Percentiles rank a stretch among this genome's conserved stretches.
These are phyloP conservation scores for Notoglanidium macrostoma DNA, from an alignment of 2,797 vertebrate species.

Conservation along the genomic window DNA sequence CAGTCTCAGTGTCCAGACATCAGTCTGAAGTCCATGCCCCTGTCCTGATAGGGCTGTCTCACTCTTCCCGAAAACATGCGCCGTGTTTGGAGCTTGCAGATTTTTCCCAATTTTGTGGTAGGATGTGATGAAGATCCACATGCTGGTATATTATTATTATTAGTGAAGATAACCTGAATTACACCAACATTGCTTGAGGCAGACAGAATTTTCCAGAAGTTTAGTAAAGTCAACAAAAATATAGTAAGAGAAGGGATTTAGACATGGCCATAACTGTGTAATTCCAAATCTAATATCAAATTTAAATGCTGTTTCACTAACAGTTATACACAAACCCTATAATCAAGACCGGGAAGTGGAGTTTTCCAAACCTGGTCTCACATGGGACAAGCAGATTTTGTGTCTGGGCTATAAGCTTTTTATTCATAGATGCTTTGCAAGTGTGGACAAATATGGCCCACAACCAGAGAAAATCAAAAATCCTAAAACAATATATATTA, in stretches of 20 bases:
- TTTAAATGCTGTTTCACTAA: neutral
- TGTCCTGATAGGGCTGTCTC: neutral
- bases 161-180: neutral
- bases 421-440: neutral
- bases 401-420: neutral
- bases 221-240: neutral
- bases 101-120: neutral
- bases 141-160: neutral
- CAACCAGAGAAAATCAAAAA: neutral
- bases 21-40: constrained; percentile 1
- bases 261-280: neutral
- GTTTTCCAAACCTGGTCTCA: neutral
- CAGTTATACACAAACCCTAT: neutral
- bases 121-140: neutral
- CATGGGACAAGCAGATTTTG: neutral
- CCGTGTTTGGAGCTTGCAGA: neutral
- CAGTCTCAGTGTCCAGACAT: constrained; percentile 5
- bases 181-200: neutral
- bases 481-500: neutral
- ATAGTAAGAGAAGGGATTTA: neutral
- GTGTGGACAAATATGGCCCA: neutral
- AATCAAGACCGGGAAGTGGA: neutral
- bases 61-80: neutral
- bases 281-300: constrained; percentile 12
- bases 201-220: neutral